Evolutionary conservation across 2,113 vertebrate species (phyloP), one percentile per base, ranked within the genome.

Genomic region (Phasianus colchicus): DNA sequence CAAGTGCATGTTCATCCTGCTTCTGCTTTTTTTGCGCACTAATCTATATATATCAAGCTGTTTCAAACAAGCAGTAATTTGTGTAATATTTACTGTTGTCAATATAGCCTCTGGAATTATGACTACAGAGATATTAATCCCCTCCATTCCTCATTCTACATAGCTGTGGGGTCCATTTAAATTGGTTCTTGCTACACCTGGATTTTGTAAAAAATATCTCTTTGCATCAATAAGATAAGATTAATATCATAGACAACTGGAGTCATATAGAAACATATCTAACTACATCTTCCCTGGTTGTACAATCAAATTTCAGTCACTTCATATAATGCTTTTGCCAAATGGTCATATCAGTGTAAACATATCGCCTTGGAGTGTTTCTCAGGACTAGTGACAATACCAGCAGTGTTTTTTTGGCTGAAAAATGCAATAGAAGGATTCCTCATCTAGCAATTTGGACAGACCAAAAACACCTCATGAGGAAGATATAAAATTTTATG

Each of bases 391-490:
- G 30, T 24, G 22, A 73, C 83, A 84, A 72, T 93, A 70, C 22
- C 63, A 89, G 32, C 17, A 85, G 42, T 38, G 86, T 76, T 95
- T 27, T 97, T 91, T 67, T 85, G 83, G 70, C 58, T 89, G 69
- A 83, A 95, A 96, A 92, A 96, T 89, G 88, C 54, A 57, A 83
- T 45, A 83, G 71, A 90, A 88, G 45, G 48, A n/a, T n/a, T 91
- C 29, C 32, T 88, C 71, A 96, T 93, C 94, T 85, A 94, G 92
- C 61, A 74, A 80, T 91, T 83, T 89, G 48, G 32, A 90, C 60
- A 96, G 83, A 96, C 85, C 45, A 96, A 95, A 97, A 97, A 89
- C 38, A 40, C 96, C 87, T 97, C 88, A 63, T 80, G 84, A 42
- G 91, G 90, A 95, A 90, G 42, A 55, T 79, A 67, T 76, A 95